Conservation (phyloP, 2,113 vertebrate species). For the Ciconia maguari region DNA sequence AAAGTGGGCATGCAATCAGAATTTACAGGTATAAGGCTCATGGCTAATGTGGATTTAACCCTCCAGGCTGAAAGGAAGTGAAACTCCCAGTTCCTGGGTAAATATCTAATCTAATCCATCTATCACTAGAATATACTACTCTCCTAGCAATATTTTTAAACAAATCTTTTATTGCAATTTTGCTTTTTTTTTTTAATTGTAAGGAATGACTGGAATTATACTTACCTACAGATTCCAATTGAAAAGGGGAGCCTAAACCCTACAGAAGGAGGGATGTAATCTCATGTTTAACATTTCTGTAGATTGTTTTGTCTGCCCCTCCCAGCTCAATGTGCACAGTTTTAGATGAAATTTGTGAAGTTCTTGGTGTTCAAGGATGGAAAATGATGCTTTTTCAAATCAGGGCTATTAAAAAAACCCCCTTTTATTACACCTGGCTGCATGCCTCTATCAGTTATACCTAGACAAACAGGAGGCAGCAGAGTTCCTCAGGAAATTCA, state of each 20-base stretch:
- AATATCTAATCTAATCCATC: background rate
- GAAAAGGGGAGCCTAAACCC: background rate
- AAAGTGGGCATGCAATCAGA: background rate
- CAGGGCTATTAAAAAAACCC: background rate
- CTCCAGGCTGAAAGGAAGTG: background rate
- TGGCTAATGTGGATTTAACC: background rate
- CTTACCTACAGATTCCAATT: background rate
- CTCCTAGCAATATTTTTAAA: background rate
- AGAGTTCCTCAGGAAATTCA: background rate
- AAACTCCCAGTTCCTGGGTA: background rate
- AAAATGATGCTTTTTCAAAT: background rate
- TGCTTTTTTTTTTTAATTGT: background rate
- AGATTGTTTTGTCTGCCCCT: background rate
- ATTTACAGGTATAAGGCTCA: background rate
- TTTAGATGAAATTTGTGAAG: background rate
- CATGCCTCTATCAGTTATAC: background rate
- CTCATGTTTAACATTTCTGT: background rate
- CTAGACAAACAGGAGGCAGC: background rate
- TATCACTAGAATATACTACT: background rate
- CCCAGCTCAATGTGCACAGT: background rate
- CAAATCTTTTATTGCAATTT: background rate
- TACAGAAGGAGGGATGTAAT: background rate
- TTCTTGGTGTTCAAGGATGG: background rate
- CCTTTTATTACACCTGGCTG: background rate
- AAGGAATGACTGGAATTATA: background rate